These are phyloP conservation scores for Caenorhabditis sp. DNA, from an alignment of 2,888 invertebrate species.

Conservation along the genomic window DNA sequence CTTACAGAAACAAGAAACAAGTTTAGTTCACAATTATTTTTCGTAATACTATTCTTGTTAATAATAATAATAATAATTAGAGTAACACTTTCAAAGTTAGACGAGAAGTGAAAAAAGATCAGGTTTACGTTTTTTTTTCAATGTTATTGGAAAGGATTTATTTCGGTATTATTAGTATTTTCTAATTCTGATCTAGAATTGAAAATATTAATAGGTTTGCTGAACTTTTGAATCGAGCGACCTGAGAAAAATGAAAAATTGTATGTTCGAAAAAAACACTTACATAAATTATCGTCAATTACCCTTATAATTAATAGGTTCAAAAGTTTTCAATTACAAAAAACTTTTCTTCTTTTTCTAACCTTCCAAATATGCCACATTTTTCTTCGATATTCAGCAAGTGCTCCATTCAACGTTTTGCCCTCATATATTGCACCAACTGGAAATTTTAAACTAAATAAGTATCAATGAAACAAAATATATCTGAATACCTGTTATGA, in stretches of 20 bases:
- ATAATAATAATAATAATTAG: not conserved
- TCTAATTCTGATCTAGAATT: too few relatives aligned
- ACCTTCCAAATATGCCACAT: conserved; percentile 53
- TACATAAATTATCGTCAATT: not conserved
- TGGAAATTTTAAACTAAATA: conserved; percentile 9
- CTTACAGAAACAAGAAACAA: not conserved
- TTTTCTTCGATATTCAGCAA: conserved; percentile 36
- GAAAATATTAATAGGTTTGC: too few relatives aligned
- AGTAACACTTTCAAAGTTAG: not conserved
- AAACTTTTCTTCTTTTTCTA: too few relatives aligned
- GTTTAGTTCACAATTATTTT: not conserved
- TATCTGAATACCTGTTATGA: conserved; percentile 43
- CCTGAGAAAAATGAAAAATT: not conserved
- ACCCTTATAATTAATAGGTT: not conserved
- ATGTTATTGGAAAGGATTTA: too few relatives aligned
- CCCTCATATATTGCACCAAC: conserved; percentile 43
- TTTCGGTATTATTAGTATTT: too few relatives aligned
- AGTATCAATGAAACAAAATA: too few relatives aligned
- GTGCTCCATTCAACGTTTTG: conserved; percentile 24
- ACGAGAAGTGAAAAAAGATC: conserved; percentile 15
- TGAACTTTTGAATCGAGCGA: too few relatives aligned
- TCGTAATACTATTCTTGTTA: not conserved
- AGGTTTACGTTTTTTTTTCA: not conserved
- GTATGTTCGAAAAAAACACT: not conserved
- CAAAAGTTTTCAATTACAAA: not conserved